Conservation (phyloP, 2,113 vertebrate genomes). For the Macrotus californicus region DNA sequence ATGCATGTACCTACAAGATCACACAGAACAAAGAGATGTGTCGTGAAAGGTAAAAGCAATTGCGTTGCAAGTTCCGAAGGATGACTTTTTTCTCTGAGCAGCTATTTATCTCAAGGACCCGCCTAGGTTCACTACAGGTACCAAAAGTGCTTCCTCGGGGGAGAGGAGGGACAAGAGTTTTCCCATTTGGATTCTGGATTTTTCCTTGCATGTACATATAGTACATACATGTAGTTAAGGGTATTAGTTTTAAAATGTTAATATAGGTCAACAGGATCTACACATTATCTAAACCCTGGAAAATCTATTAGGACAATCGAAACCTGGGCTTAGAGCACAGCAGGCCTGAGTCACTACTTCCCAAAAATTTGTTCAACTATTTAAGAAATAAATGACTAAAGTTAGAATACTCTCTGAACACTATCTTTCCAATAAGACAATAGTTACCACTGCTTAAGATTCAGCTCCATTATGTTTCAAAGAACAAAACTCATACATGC, state of each 20-base stretch:
- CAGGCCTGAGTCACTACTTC: not conserved
- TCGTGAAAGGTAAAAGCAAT: not conserved
- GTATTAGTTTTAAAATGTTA: not conserved
- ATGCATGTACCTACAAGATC: not conserved
- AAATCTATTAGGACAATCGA: not conserved
- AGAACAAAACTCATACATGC: not conserved
- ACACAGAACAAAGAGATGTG: not conserved
- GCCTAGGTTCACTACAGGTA: not conserved
- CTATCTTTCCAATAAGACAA: not conserved
- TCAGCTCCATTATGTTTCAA: not conserved
- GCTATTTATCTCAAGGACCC: not conserved
- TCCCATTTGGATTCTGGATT: not conserved
- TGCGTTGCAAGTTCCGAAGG: not conserved
- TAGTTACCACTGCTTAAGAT: not conserved
- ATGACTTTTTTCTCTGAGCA: not conserved
- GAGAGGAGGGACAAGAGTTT: not conserved
- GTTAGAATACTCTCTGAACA: not conserved
- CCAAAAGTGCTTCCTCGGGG: not conserved
- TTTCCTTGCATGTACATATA: not conserved
- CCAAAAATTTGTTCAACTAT: not conserved
- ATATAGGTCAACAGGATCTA: not conserved
- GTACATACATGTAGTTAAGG: not conserved
- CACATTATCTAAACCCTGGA: not conserved
- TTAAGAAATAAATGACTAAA: not conserved
- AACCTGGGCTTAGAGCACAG: not conserved